These are phyloP conservation scores for Muscicapa comitata DNA, from an alignment of 2,797 vertebrate genomes.

Conservation along the genomic window DNA sequence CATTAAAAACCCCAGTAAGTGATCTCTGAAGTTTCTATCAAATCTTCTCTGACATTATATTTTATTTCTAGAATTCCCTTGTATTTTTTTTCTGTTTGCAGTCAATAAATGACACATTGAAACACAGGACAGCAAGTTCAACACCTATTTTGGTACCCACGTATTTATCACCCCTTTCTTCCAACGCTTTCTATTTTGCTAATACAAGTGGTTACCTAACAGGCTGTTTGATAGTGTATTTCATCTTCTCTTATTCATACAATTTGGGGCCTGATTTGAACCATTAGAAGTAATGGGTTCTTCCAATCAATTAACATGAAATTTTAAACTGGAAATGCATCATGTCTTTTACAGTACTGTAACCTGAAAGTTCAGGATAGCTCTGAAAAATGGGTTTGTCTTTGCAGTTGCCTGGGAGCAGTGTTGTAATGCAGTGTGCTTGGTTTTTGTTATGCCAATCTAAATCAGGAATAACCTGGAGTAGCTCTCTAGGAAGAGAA, in stretches of 20 bases:
- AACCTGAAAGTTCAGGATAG: neutral
- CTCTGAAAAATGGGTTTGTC: neutral
- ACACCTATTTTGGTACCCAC: rapidly evolving
- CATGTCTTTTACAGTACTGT: neutral
- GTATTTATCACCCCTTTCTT: neutral
- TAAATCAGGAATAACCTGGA: neutral
- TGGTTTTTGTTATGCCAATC: neutral
- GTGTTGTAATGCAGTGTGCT: neutral
- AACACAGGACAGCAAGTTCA: neutral
- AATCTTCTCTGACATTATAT: neutral
- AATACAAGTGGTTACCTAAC: neutral
- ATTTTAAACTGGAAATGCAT: neutral
- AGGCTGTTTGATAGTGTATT: neutral
- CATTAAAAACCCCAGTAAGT: neutral
- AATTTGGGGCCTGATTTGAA: neutral
- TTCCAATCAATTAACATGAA: neutral
- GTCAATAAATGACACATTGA: neutral
- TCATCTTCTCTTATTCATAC: neutral
- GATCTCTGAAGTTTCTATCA: neutral
- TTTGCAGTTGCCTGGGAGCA: neutral
- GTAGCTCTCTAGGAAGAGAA: neutral
- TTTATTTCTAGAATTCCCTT: neutral
- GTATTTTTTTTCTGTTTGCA: neutral
- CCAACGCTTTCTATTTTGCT: neutral
- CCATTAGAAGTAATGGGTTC: neutral